Conservation (phyloP, 2,797 vertebrate species). For the Tragopan temminckii region DNA sequence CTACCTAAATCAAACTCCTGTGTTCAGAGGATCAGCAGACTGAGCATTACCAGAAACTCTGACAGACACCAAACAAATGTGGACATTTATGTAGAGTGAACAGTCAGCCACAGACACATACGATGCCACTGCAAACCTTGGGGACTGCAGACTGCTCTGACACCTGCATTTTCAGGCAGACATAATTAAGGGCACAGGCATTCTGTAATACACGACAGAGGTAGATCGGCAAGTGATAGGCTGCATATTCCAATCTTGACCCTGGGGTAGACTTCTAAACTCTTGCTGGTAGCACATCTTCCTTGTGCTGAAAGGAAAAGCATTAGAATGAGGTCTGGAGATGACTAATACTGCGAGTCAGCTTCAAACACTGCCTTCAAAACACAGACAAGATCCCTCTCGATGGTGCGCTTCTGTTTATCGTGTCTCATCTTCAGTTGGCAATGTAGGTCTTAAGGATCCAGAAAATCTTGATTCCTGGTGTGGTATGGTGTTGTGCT, state of each 20-base stretch:
- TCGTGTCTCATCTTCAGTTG: not conserved
- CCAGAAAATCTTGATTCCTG: not conserved
- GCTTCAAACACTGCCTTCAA: not conserved
- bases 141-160: not conserved
- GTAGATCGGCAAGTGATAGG: constrained; percentile 12
- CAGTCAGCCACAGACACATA: not conserved
- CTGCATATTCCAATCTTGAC: not conserved
- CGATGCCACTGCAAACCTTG: not conserved
- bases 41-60: not conserved
- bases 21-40: not conserved
- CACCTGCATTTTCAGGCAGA: not conserved
- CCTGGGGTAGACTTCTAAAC: not conserved
- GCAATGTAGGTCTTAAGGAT: not conserved
- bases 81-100: not conserved
- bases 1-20: not conserved
- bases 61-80: not conserved
- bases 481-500: not conserved
- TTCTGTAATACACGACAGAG: constrained; percentile 27
- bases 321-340: not conserved
- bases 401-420: not conserved
- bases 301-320: not conserved
- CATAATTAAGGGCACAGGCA: not conserved
- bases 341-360: constrained; percentile 15
- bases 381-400: not conserved
- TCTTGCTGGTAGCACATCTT: not conserved